Base-by-base conservation (phyloP, 2,113 vertebrate species). In the Grus americana region DNA sequence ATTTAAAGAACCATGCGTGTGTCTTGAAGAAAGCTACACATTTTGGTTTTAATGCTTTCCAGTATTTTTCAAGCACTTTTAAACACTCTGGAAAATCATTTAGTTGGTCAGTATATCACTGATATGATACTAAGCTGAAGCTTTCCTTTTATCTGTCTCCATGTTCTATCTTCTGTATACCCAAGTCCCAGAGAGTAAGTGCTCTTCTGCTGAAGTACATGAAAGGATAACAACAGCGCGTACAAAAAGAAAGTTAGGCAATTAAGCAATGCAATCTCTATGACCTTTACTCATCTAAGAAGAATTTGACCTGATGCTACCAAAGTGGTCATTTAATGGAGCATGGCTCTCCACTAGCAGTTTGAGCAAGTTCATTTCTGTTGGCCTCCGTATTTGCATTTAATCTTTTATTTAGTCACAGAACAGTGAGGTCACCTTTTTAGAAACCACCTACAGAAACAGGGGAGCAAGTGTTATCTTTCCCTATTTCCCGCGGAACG, bases 401-500 rank as follows among this genome's bases (percentile, higher is more conserved):
- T 97, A 92, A 97, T 98, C 96, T 97, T 97, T 95, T 94, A 96
- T 94, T 97, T 96, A 97, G 96, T 82, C 75, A 89, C 36, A 57
- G 90, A 97, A 96, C 86, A 75, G 87, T 23, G 75, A 96, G 97
- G 95, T 97, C 96, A 97, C 96, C 91, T 94, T 97, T 97, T 97
- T 88, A 96, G 88, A 98, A 98, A 96, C 74, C 96, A 96, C 90
- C 95, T 94, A 93, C 65, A 94, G 94, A 92, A 96, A 73, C 3
- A 70, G 88, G 68, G 85, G 84, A 92, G 93, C 87, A 54, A 97
- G 74, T 50, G 87, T 96, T 97, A 91, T 78, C 90, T 96, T 96
- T 95, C 93, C 96, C 95, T 30, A 52, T 80, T 73, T 98, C 94
- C 93, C 2, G 17, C 38, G 91, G 96, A 97, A 97, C 0, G 0